Evolutionary conservation across 2,888 invertebrate genomes (phyloP).

Genomic region (Eulithis prunata): DNA sequence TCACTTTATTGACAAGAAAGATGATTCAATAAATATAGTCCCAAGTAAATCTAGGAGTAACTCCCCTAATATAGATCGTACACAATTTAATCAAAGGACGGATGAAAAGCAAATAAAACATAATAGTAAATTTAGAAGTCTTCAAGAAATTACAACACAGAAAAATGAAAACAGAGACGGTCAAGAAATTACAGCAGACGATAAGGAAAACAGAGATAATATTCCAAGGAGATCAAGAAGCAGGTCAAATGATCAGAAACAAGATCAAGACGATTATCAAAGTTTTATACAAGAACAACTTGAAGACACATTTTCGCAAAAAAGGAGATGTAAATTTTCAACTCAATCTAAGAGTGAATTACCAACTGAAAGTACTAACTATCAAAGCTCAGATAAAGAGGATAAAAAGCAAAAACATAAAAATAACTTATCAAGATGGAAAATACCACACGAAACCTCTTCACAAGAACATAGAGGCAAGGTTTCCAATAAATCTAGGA

Average conservation of each 20-base stretch:
- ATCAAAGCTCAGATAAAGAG: not conserved
- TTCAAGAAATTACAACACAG: not conserved
- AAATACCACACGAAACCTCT: constrained; percentile 9
- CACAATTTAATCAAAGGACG: not conserved
- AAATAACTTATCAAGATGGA: not conserved
- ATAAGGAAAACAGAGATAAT: not conserved
- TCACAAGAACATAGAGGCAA: constrained; percentile 22
- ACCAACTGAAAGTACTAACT: not conserved
- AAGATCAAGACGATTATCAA: constrained; percentile 5
- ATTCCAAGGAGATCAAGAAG: constrained; percentile 7
- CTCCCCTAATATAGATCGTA: constrained; percentile 3
- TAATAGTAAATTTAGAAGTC: not conserved
- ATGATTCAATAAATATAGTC: constrained; percentile 4
- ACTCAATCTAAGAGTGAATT: constrained; percentile 9
- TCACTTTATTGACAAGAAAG: not conserved
- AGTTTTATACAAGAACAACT: constrained; percentile 2
- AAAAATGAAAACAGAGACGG: not conserved
- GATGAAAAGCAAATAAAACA: not conserved
- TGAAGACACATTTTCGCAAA: constrained; percentile 7
- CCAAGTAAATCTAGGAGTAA: constrained; percentile 12
- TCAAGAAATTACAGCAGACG: not conserved
- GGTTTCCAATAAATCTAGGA: constrained; percentile 24
- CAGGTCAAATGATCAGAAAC: constrained; percentile 2
- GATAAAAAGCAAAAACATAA: constrained; percentile 3
- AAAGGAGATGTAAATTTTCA: not conserved